Base-by-base conservation (phyloP, 2,113 vertebrate species). In the Phodopus roborovskii region DNA sequence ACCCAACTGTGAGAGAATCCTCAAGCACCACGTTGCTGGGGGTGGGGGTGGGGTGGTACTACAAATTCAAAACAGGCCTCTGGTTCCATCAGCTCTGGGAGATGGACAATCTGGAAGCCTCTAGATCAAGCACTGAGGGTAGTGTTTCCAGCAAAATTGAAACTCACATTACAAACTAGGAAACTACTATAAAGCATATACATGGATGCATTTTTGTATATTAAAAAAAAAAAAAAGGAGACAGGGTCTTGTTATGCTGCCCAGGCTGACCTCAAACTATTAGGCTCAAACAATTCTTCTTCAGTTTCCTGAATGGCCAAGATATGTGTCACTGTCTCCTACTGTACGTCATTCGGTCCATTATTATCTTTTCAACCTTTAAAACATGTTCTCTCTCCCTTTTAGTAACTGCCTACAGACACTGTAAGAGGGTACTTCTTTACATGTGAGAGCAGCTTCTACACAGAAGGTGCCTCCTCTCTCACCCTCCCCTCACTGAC, bases 101-200 rank as follows among this genome's bases (percentile, higher is more conserved):
- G 39, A 6, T 4, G 36, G 74, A 88, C 70, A 74, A 12, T 13
- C 70, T 84, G 24, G 48, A 5, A 33, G 36, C 28, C 74, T 87
- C 81, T 56, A 16, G 39, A 50, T 60, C 88, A 42, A 39, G 42
- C 58, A 9, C 28, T 62, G 50, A 48, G 10, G 48, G 20, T 53
- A 56, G 17, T 26, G 28, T 91, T 85, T 60, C 73, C 20, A 17
- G 39, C 24, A 81, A 91, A 94, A 94, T 11, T 15, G 74, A 62
- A 94, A 89, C 13, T 82, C 39, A 94, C 33, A 26, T 19, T 86
- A 93, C 73, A 45, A 58, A 71, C 64, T 36, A 91, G 26, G n/a
- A 17, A 88, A 71, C 81, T 74, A 88, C 56, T 87, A 68, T 74
- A 94, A 96, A 50, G 48, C n/a, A 66, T n/a, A 66, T 13, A 66